Conservation (phyloP, 2,797 vertebrate genomes). For the Borostomias antarcticus region DNA sequence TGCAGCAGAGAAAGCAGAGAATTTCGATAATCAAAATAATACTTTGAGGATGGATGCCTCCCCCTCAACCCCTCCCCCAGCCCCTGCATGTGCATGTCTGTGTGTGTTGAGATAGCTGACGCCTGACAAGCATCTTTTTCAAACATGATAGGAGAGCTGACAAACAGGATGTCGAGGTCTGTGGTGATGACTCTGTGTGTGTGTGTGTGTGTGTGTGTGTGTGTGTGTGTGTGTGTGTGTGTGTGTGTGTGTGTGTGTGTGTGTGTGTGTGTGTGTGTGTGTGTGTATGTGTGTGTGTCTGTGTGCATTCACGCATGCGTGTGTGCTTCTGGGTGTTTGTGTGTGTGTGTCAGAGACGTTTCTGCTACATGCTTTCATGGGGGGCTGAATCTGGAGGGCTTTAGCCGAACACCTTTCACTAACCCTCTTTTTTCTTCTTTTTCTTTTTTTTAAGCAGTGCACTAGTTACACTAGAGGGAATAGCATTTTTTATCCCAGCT, state of each 20-base stretch:
- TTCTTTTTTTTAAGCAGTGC: too few relatives aligned
- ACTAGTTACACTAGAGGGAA: not conserved
- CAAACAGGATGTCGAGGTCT: slow-evolving; percentile 74
- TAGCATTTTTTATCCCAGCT: slow-evolving; percentile 36
- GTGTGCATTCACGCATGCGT: too few relatives aligned
- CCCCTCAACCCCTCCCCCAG: not conserved
- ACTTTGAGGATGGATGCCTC: too few relatives aligned
- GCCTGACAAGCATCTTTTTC: slow-evolving; percentile 57
- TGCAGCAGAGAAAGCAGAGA: too few relatives aligned
- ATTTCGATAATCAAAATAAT: too few relatives aligned
- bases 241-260: slow-evolving; percentile 11
- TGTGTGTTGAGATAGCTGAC: slow-evolving; percentile 2
- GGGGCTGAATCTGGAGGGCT: too few relatives aligned
- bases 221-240: slow-evolving; percentile 14
- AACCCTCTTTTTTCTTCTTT: not conserved
- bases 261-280: slow-evolving; percentile 7
- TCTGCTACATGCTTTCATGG: not conserved
- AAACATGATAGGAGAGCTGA: slow-evolving; percentile 56
- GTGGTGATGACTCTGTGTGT: slow-evolving; percentile 39
- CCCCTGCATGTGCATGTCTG: not conserved
- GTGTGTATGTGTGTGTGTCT: not conserved
- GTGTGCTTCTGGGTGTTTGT: not conserved
- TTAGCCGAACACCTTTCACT: not conserved
- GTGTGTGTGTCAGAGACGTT: not conserved
- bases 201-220: slow-evolving; percentile 23